Evolutionary conservation across 2,888 invertebrate genomes (phyloP).

Genomic region (Lamellibrachia satsuma): DNA sequence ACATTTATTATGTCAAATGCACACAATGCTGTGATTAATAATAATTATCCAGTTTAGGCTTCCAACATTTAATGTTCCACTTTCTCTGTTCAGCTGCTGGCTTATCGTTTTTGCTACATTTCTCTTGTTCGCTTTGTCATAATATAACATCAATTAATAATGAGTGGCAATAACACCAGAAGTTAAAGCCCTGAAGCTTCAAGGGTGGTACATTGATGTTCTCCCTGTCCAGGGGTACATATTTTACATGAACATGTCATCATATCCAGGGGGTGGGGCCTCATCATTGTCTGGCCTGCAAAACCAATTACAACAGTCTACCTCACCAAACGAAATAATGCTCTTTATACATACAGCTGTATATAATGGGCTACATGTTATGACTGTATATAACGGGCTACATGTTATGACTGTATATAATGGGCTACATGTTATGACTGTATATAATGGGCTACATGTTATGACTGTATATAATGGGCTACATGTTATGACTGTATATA

Average conservation of each 20-base stretch:
- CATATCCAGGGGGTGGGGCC: slow-evolving; percentile 35
- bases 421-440: too few relatives aligned
- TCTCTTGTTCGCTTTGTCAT: too few relatives aligned
- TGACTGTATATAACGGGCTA: too few relatives aligned
- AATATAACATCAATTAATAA: too few relatives aligned
- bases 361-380: too few relatives aligned
- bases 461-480: neutral
- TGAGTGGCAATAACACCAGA: too few relatives aligned
- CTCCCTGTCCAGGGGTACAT: neutral
- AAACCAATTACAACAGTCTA: neutral
- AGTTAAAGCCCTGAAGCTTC: too few relatives aligned
- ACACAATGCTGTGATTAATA: neutral
- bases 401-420: too few relatives aligned
- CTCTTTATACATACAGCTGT: neutral
- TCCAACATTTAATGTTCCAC: neutral
- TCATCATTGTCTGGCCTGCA: slow-evolving; percentile 38
- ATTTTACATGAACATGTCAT: slow-evolving; percentile 39
- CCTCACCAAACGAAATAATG: neutral
- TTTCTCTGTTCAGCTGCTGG: neutral
- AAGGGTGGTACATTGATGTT: neutral
- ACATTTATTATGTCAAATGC: neutral
- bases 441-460: too few relatives aligned
- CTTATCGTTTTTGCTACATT: neutral
- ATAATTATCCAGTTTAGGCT: neutral
- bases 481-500: neutral